Conservation (phyloP, 2,888 invertebrate genomes). For the Eubasilissa splendida region DNA sequence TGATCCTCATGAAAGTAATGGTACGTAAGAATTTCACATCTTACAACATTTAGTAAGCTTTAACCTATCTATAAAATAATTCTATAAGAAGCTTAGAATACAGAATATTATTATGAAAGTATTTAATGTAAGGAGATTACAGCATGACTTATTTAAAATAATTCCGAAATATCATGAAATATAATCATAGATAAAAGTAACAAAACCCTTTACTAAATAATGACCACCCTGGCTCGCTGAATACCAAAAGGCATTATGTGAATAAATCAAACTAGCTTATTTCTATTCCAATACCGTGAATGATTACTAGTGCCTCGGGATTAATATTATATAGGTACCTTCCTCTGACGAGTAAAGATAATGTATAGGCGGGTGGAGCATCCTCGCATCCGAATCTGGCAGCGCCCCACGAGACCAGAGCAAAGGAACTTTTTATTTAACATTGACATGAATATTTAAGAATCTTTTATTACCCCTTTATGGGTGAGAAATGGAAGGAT, state of each 20-base stretch:
- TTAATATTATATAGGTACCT: slow-evolving; percentile 32
- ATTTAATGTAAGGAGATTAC: too few species aligned
- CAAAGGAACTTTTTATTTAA: slow-evolving; percentile 18
- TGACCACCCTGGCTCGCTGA: neutral
- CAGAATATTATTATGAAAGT: too few species aligned
- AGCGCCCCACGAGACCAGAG: slow-evolving; percentile 20
- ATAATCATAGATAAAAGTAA: too few species aligned
- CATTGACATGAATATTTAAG: slow-evolving; percentile 29
- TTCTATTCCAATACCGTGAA: slow-evolving; percentile 39
- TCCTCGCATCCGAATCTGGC: neutral
- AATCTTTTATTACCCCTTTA: slow-evolving; percentile 29
- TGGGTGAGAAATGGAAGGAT: neutral
- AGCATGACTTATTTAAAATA: too few species aligned
- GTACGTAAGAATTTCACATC: too few species aligned
- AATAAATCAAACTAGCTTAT: slow-evolving; percentile 50
- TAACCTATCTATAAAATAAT: too few species aligned
- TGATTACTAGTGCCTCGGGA: slow-evolving; percentile 40
- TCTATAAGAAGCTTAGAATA: too few species aligned
- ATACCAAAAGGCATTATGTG: neutral
- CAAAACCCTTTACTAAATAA: neutral
- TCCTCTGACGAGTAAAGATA: slow-evolving; percentile 1
- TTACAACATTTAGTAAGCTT: too few species aligned
- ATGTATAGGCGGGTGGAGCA: neutral
- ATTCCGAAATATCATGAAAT: too few species aligned
- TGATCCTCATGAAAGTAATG: too few species aligned